These are phyloP conservation scores for Eretmocerus hayati DNA, from an alignment of 2,888 invertebrate genomes.

Conservation along the genomic window DNA sequence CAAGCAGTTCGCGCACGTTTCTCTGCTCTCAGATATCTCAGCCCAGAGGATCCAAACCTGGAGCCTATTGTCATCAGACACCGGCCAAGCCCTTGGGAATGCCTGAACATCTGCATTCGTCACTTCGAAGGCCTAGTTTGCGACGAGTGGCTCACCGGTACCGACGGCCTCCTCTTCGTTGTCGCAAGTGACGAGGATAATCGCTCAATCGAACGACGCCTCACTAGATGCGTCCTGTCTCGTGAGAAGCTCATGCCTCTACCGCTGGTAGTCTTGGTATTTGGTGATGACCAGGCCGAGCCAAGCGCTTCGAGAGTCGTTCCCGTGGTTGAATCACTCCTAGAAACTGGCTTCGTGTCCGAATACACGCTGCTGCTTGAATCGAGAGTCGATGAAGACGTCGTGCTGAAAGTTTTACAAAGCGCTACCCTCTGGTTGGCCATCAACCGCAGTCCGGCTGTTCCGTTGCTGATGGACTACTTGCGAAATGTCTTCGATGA, in stretches of 20 bases:
- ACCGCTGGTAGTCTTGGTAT: constrained; percentile 35
- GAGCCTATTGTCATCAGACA: constrained; percentile 37
- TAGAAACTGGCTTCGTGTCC: constrained; percentile 38
- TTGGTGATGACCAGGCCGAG: constrained; percentile 26
- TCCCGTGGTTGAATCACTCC: constrained; percentile 29
- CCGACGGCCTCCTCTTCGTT: constrained; percentile 39
- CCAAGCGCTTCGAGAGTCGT: constrained; percentile 22
- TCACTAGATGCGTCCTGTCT: constrained; percentile 35
- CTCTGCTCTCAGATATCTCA: constrained; percentile 43
- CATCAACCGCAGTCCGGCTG: constrained; percentile 33
- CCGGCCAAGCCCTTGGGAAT: constrained; percentile 34
- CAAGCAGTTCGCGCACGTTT: no score
- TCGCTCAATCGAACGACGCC: constrained; percentile 29
- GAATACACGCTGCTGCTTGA: constrained; percentile 35
- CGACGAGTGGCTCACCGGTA: constrained; percentile 32
- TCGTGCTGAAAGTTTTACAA: constrained; percentile 33
- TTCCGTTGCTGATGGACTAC: constrained; percentile 39
- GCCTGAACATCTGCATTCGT: constrained; percentile 37
- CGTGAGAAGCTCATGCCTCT: constrained; percentile 37
- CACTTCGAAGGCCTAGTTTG: constrained; percentile 34
- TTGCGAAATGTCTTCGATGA: constrained; percentile 29
- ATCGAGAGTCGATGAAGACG: constrained; percentile 28
- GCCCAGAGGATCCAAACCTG: constrained; percentile 38
- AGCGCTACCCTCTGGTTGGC: constrained; percentile 38
- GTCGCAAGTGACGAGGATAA: constrained; percentile 31